A percentile compares a stretch with the other conserved stretches of the same genome.
Evolutionary conservation across 1,140 invertebrate species (phyloP).

Genomic region (Lordiphosa collinella): DNA sequence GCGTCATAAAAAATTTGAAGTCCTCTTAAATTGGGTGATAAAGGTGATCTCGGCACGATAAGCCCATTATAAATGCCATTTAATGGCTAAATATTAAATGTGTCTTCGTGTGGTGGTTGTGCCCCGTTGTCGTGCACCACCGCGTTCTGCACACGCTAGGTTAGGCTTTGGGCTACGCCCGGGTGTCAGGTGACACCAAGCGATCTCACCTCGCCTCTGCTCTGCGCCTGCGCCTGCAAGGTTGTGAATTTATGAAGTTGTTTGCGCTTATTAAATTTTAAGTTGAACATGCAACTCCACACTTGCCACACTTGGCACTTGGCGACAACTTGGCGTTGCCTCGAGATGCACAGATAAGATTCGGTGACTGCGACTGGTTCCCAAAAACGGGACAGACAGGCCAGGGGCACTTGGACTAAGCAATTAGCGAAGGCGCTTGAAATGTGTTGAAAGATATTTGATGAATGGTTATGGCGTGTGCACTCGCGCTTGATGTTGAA

Average conservation of each 20-base stretch:
- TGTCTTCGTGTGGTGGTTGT: slow-evolving; percentile 60
- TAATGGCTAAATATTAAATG: slow-evolving; percentile 76
- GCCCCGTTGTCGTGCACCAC: slow-evolving; percentile 31
- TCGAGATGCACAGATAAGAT: slow-evolving; percentile 73
- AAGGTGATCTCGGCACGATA: slow-evolving; percentile 68
- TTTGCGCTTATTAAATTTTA: slow-evolving; percentile 76
- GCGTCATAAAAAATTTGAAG: slow-evolving; percentile 39
- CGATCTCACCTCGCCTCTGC: slow-evolving; percentile 21
- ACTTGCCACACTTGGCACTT: slow-evolving; percentile 41
- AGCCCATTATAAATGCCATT: slow-evolving; percentile 76
- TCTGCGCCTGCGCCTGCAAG: background rate
- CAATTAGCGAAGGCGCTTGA: slow-evolving; percentile 66
- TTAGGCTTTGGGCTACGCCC: background rate
- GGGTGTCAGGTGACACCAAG: slow-evolving; percentile 55
- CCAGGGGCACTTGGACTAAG: slow-evolving; percentile 25
- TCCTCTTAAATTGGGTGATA: slow-evolving; percentile 64
- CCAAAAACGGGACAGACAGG: slow-evolving; percentile 38
- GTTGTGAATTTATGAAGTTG: slow-evolving; percentile 69
- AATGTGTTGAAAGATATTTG: slow-evolving; percentile 74
- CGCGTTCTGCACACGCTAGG: slow-evolving; percentile 10
- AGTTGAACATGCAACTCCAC: slow-evolving; percentile 55
- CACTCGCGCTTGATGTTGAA: background rate
- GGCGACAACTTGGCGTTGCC: slow-evolving; percentile 67
- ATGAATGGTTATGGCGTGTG: slow-evolving; percentile 62
- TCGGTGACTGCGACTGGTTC: slow-evolving; percentile 68